phyloP scores from a whole-genome alignment of 1,140 invertebrate genomes.

The Orius insidiosus region DNA sequence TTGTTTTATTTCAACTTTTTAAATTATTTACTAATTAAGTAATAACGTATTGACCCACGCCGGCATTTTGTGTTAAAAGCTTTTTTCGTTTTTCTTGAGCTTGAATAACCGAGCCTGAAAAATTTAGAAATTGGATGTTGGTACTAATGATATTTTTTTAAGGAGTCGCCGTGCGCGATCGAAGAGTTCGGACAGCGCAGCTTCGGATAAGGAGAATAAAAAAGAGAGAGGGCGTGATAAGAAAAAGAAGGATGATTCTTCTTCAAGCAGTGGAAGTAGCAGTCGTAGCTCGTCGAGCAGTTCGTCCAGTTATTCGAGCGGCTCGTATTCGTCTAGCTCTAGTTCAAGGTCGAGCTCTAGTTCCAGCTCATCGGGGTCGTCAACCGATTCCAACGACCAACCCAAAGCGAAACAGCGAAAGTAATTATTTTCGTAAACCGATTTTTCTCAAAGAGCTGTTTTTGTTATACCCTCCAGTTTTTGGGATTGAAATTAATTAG shows the following conservation, averaged over 20 bases:
- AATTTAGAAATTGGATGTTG: no score
- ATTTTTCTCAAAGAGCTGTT: neutral
- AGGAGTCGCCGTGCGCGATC: conserved; percentile 15
- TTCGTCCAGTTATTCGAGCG: conserved; percentile 37
- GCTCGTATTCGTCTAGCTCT: conserved; percentile 42
- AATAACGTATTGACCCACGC: no score
- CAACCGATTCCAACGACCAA: conserved; percentile 31
- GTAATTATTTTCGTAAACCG: conserved; percentile 7
- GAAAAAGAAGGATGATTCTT: conserved; percentile 20
- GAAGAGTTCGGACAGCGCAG: conserved; percentile 20
- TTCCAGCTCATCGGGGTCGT: conserved; percentile 49
- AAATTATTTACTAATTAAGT: no score
- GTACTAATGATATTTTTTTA: no score
- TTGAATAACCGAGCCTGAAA: no score
- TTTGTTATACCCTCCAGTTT: conserved; percentile 4
- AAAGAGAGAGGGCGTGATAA: conserved; percentile 20
- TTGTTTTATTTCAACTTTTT: no score
- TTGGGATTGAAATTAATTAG: no score
- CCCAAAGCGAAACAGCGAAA: conserved; percentile 40
- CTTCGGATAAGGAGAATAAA: conserved; percentile 21
- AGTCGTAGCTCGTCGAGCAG: conserved; percentile 45
- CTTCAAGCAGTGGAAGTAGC: conserved; percentile 17
- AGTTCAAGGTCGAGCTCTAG: conserved; percentile 39
- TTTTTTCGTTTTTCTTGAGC: no score
- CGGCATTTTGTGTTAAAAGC: no score